Conservation (phyloP, 2,797 vertebrate genomes). For the Pseudochromis fuscus region DNA sequence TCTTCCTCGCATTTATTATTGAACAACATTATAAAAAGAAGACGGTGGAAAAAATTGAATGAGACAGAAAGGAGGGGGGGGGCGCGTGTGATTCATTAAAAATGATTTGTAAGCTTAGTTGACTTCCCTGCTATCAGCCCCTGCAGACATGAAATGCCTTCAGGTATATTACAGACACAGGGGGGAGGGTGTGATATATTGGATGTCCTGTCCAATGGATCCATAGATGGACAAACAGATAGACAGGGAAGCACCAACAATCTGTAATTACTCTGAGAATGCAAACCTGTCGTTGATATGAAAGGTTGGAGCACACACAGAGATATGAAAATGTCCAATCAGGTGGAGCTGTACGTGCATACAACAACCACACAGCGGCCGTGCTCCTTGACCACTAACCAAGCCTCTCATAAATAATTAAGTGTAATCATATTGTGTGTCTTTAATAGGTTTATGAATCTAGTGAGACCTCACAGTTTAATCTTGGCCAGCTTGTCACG, state of each 20-base stretch:
- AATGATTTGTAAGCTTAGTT: slow-evolving; percentile 68
- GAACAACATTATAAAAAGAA: slow-evolving; percentile 7
- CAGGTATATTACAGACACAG: slow-evolving; percentile 34
- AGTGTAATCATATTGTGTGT: slow-evolving; percentile 31
- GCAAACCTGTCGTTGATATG: slow-evolving; percentile 9
- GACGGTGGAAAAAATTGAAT: slow-evolving; percentile 7
- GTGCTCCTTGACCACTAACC: neutral
- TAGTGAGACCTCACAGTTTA: slow-evolving; percentile 16
- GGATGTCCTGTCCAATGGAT: slow-evolving; percentile 36
- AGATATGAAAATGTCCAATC: slow-evolving; percentile 10
- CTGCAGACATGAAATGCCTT: slow-evolving; percentile 47
- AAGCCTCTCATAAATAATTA: neutral
- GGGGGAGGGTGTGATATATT: slow-evolving; percentile 32
- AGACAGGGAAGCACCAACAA: slow-evolving; percentile 5
- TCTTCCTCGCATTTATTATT: slow-evolving; percentile 31
- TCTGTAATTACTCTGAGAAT: slow-evolving; percentile 34
- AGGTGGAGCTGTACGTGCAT: neutral
- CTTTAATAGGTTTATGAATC: slow-evolving; percentile 20
- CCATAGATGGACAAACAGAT: slow-evolving; percentile 56
- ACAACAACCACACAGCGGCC: neutral
- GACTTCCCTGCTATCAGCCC: slow-evolving; percentile 40
- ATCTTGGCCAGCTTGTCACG: slow-evolving; percentile 23
- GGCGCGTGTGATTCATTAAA: slow-evolving; percentile 68
- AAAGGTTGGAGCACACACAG: slow-evolving; percentile 14
- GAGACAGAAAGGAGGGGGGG: neutral